Evolutionary conservation across 2,888 invertebrate species (phyloP), one percentile per base, ranked within the genome.

Genomic region (Noctuana brunneofusca): DNA sequence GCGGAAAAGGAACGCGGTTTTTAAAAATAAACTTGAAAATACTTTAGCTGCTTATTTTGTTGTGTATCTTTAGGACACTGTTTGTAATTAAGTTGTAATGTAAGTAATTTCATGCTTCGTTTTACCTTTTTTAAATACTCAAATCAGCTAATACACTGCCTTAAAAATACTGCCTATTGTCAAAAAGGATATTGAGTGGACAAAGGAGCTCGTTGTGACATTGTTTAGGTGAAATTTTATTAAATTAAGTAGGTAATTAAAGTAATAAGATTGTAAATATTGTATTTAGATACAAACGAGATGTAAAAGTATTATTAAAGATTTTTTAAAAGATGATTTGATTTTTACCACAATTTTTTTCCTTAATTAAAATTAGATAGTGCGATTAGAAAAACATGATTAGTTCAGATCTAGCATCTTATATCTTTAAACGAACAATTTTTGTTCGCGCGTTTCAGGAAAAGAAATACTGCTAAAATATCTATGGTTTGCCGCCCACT

Each of bases 291-390:
- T 86, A 86, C 83, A 87, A 86, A 77, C 66, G 78, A 80, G 80
- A 84, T 86, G 83, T 90, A 86, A 86, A 85, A 84, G 82, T 86
- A 89, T 84, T 86, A 89, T 86, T 87, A 89, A 87, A 89, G 77
- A 81, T 82, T 86, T 86, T 80, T 81, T 71, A 76, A 79, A 73
- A 67, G 64, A 38, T 6, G 52, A 65, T 46, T 66, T 66, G 30
- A 54, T 60, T 58, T 54, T 60, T 6, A 27, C 16, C 16, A 0
- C n/a, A n/a, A n/a, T 35, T 12, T 9, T 35, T 12, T 1, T 35
- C 35, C 27, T 27, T 1, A 27, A 6, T 27, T 27, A 3, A 1
- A 6, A 6, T 27, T 4, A 27, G 5, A 3, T 6, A 27, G 3
- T 2, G n/a, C n/a, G n/a, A n/a, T n/a, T n/a, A n/a, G n/a, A n/a